Base-by-base conservation (phyloP, 2,888 invertebrate genomes). In the Dolomedes plantarius region DNA sequence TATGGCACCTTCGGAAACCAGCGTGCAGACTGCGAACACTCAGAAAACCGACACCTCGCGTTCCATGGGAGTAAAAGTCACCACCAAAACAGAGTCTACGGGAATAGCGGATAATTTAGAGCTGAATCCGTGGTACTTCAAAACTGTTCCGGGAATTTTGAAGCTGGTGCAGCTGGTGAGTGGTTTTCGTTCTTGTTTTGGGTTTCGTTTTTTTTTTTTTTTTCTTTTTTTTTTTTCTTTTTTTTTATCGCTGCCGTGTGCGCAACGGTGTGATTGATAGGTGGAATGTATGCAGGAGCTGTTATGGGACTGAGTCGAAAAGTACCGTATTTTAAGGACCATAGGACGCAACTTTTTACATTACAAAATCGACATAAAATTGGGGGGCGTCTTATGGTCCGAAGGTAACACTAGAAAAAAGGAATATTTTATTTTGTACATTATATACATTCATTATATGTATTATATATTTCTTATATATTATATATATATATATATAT, bases 111-210 rank as follows among this genome's bases (percentile, higher is more conserved):
- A 89, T 69, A 87, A 86, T 19, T 64, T 89, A 23, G 76, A 81
- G 36, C 92, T 96, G 88, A 97, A 97, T 91, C 95, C 94, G 6
- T 95, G 95, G 71, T 96, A 96, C 91, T 92, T 96, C 89, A 94
- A 95, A 91, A 94, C 95, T 29, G 93, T 94, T 90, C 94, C 96
- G 0, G 97, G 97, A 3, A 91, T 96, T 16, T 92, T 97, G 11
- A 97, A 97, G 92, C 91, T 97, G n/a, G 93, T 94, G 16, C 93
- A 97, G 92, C 91, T 96, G 94, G 97, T 97, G 92, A 95, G 88
- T 86, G 39, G 11, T 19, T 13, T 64, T 31, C 32, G 56, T 28
- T 36, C 19, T 50, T 46, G 27, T 19, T 39, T 29, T 65, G 9
- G 16, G 36, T 36, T 41, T 9, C 1, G 62, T 27, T 16, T 65